Base-by-base conservation (phyloP, 2,113 vertebrate species). In the Cebidichthys violaceus region DNA sequence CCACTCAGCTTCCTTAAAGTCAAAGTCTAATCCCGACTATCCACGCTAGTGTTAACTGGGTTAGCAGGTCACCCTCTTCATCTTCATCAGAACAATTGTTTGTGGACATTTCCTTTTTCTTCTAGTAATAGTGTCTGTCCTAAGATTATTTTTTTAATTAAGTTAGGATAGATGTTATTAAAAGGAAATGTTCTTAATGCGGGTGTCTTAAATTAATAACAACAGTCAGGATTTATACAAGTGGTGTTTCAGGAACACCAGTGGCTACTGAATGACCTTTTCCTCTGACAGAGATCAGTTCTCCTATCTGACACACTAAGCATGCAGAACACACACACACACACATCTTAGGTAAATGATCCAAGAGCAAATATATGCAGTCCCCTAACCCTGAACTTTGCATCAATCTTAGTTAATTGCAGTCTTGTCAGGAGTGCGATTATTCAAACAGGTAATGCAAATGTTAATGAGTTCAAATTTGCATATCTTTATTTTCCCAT, bases 381-480 rank as follows among this genome's bases (percentile, higher is more conserved):
- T 89, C 89, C 95, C 95, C 96, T 95, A 96, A 96, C 96, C 95
- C 96, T 97, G 96, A 97, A 97, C 97, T 97, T 97, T 97, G 97
- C 97, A 99, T 99, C 98, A 97, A 97, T 99, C 99, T 98, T 97
- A 96, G 96, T 97, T 99, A 99, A 99, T 99, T 99, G 97, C 97
- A 96, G 96, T 95, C 97, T 98, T 99, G 98, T 99, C 98, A 99
- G 96, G 95, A 96, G 96, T 93, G 95, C 92, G 96, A 99, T 99
- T 99, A 99, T 98, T 98, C 97, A 98, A 98, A 99, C 97, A 98
- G 96, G 97, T 98, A 97, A 97, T 97, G 97, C 97, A 99, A 99
- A 99, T 99, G 98, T 99, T 99, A 99, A 99, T 99, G 97, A 99
- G 96, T 95, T 95, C 96, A 95, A 94, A 99, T 99, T 99, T 99